Percentiles rank a stretch among this genome's conserved stretches.
phyloP scores from a whole-genome alignment of 2,888 invertebrate species.

The Trissolcus japonicus region DNA sequence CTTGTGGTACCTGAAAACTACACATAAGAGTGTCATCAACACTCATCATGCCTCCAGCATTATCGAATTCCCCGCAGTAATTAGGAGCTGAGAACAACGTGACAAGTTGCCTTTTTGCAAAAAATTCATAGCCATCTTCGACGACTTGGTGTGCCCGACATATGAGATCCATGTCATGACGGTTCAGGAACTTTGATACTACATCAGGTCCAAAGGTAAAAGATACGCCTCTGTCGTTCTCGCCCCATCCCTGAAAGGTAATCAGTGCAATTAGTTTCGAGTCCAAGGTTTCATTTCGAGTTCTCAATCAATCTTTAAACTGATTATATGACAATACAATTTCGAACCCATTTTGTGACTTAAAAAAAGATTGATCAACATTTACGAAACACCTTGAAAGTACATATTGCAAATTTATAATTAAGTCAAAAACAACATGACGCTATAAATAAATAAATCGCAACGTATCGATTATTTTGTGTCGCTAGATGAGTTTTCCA shows the following conservation, averaged over 20 bases:
- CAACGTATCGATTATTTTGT: slow-evolving; percentile 31
- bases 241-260: slow-evolving; percentile 91
- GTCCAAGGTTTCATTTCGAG: no score
- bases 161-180: slow-evolving; percentile 99
- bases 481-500: background rate
- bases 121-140: slow-evolving; percentile 99
- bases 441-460: slow-evolving; percentile 44
- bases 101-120: slow-evolving; percentile 97
- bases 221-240: slow-evolving; percentile 99
- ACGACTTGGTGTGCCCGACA: slow-evolving; percentile 99
- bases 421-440: slow-evolving; percentile 15
- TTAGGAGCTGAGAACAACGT: slow-evolving; percentile 95
- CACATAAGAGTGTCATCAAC: slow-evolving; percentile 99
- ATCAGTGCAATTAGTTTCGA: no score
- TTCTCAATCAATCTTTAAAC: no score
- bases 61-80: slow-evolving; percentile 94
- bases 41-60: slow-evolving; percentile 97
- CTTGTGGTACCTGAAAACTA: slow-evolving; percentile 90
- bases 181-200: slow-evolving; percentile 98
- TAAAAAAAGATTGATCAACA: background rate
- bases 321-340: background rate
- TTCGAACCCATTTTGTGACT: background rate
- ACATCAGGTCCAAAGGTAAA: slow-evolving; percentile 99
- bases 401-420: slow-evolving; percentile 5
- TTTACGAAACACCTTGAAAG: background rate